These are phyloP conservation scores for Caenorhabditis panamensis DNA, from an alignment of 2,888 invertebrate species.

Conservation along the genomic window DNA sequence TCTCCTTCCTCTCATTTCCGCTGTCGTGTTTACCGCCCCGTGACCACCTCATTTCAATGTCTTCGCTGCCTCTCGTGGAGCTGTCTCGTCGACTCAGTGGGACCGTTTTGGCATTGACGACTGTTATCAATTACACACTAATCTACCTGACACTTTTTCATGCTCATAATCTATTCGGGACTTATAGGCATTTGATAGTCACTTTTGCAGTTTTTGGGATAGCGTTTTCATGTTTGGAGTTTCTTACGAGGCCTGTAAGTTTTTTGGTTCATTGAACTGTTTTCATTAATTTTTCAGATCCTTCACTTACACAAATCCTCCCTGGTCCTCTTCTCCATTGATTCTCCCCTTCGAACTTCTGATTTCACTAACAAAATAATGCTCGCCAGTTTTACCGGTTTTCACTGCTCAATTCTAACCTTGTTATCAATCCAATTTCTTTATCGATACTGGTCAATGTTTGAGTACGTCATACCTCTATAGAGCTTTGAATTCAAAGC, in stretches of 20 bases:
- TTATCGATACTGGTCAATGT: slow-evolving; percentile 42
- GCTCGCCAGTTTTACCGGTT: slow-evolving; percentile 23
- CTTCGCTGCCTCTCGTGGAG: slow-evolving; percentile 2
- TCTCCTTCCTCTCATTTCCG: too few relatives aligned
- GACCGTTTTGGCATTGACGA: slow-evolving; percentile 1
- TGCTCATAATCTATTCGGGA: slow-evolving; percentile 29
- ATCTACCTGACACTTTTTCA: slow-evolving; percentile 32
- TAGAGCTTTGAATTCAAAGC: not conserved
- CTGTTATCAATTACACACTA: slow-evolving; percentile 26
- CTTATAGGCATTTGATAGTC: slow-evolving; percentile 24
- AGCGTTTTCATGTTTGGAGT: slow-evolving; percentile 18
- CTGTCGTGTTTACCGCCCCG: too few relatives aligned
- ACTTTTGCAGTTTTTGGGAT: slow-evolving; percentile 33
- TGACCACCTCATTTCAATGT: slow-evolving; percentile 30
- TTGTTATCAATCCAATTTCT: slow-evolving; percentile 23
- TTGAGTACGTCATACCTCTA: not conserved
- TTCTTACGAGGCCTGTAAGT: slow-evolving; percentile 20
- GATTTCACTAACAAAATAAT: not conserved
- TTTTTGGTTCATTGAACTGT: not conserved
- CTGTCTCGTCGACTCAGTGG: slow-evolving; percentile 19
- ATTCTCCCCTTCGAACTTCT: not conserved
- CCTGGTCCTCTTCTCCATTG: slow-evolving; percentile 5
- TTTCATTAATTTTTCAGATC: slow-evolving; percentile 1
- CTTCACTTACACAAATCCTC: slow-evolving; percentile 19
- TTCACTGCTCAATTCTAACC: slow-evolving; percentile 28